Percentiles rank a stretch among this genome's conserved stretches.
These are phyloP conservation scores for Heteromyza rotundicornis DNA, from an alignment of 2,888 invertebrate species.

Conservation along the genomic window DNA sequence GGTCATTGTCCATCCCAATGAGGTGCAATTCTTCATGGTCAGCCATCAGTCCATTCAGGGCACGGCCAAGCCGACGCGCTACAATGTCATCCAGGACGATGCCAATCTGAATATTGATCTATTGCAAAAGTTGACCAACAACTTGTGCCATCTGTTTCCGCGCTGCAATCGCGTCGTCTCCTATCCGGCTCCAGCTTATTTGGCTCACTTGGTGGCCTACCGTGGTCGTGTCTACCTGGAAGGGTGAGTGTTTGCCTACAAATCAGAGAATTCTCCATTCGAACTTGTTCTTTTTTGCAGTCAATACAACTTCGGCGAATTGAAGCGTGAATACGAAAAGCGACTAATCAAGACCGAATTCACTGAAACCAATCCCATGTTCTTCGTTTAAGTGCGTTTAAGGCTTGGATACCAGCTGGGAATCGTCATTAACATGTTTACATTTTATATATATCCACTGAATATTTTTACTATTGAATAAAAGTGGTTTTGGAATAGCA, in stretches of 20 bases:
- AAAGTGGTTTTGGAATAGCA: too few species aligned
- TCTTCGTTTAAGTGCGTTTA: slow-evolving; percentile 72
- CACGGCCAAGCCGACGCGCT: slow-evolving; percentile 85
- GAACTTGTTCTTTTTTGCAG: slow-evolving; percentile 24
- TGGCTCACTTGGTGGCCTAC: slow-evolving; percentile 85
- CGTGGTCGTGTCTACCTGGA: slow-evolving; percentile 65
- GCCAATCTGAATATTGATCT: slow-evolving; percentile 73
- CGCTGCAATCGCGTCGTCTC: slow-evolving; percentile 84
- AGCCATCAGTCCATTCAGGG: slow-evolving; percentile 76
- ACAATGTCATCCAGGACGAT: slow-evolving; percentile 84
- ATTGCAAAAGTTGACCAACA: slow-evolving; percentile 80
- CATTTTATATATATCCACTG: too few species aligned
- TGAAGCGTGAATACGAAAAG: slow-evolving; percentile 64
- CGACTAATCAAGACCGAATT: slow-evolving; percentile 66
- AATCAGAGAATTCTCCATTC: neutral
- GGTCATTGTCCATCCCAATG: slow-evolving; percentile 82
- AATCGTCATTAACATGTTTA: too few species aligned
- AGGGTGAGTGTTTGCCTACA: slow-evolving; percentile 42
- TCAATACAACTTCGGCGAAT: slow-evolving; percentile 50
- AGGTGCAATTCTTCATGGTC: slow-evolving; percentile 89
- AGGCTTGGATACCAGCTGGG: too few species aligned
- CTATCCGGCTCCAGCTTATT: slow-evolving; percentile 87
- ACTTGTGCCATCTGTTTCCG: slow-evolving; percentile 84
- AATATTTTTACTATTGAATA: too few species aligned
- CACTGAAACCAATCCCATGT: slow-evolving; percentile 70